Evolutionary conservation across 2,888 invertebrate genomes (phyloP), one percentile per base, ranked within the genome.

Genomic region (Epistrophe eligans): DNA sequence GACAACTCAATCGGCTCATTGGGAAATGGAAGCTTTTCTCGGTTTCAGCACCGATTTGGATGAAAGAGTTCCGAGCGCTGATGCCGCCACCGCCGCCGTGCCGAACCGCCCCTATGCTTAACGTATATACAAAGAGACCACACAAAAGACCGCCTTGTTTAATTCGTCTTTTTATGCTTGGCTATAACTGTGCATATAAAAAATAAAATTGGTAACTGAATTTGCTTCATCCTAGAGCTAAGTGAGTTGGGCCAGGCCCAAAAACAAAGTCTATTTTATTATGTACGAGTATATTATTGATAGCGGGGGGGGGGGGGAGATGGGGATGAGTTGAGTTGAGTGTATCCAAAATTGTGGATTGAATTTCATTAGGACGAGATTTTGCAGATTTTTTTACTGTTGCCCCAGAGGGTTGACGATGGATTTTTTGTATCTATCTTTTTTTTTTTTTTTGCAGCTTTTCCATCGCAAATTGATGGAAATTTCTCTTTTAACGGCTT

Each of bases 301-400:
- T 0, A 4, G 8, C 2, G 24, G 13, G 13, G 52, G 40, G 8
- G 0, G 50, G 28, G 13, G n/a, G n/a, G n/a, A n/a, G n/a, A n/a
- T n/a, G n/a, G n/a, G n/a, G n/a, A n/a, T n/a, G n/a, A n/a, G n/a
- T n/a, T 32, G 35, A 11, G 24, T 11, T 28, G 15, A 52, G 62
- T 70, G 19, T 62, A 72, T 32, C 28, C 32, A 64, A 50, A 66
- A 73, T 72, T 77, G 77, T 60, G 72, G 72, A 82, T 62, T 87
- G 76, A 83, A 87, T 83, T 83, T 87, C 79, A 87, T 83, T 87
- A 71, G 74, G 77, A 79, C 72, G 74, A 79, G 83, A 72, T 83
- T 87, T 87, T 79, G 15, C 74, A 71, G 77, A 81, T 77, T 85
- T 77, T 85, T 79, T 74, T 72, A 15, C 40, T 43, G 40, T 50